Evolutionary conservation across 2,888 invertebrate species (phyloP), one percentile per base, ranked within the genome.

Genomic region (Lottia scabra): DNA sequence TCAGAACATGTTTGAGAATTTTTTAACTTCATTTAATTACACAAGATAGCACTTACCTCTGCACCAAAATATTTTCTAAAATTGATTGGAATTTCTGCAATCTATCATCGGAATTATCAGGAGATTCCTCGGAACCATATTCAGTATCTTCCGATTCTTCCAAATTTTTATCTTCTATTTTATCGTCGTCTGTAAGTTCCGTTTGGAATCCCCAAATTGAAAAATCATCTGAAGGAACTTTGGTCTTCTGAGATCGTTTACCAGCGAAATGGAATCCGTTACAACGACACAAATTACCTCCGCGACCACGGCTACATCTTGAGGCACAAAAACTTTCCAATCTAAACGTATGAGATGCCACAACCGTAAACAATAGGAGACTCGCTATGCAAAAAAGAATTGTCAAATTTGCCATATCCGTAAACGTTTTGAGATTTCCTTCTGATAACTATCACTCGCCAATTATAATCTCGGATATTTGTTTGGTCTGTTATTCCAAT

Each of bases 221-320:
- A 56, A 56, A 56, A 56, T 56, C 56, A 56, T 56, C 56, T 6
- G 56, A 12, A 13, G 56, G 56, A 19, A 12, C 13, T 10, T 19
- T 10, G 19, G 19, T 23, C 10, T 23, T 19, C 23, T 23, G 19
- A 56, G 56, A 56, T 63, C 83, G 69, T 77, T 86, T 86, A 1
- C 86, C 86, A 19, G 86, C 85, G 70, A 86, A 86, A 74, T 86
- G 86, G 67, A 84, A 85, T 43, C 85, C 86, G 74, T 81, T 86
- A 70, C 86, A 86, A 71, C 78, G 78, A 68, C 86, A 86, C 15
- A 86, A 73, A 74, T 84, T 85, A 3, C 86, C 86, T 0, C 86
- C 86, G 27, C 77, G 74, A n/a, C 86, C 86, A 30, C 75, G 68
- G 65, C 78, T 78, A 71, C 83, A 83, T 30, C 78, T 75, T 43